Percentiles rank a stretch among this genome's conserved stretches.
These are phyloP conservation scores for Sylvia borin DNA, from an alignment of 2,797 vertebrate species.

Conservation along the genomic window DNA sequence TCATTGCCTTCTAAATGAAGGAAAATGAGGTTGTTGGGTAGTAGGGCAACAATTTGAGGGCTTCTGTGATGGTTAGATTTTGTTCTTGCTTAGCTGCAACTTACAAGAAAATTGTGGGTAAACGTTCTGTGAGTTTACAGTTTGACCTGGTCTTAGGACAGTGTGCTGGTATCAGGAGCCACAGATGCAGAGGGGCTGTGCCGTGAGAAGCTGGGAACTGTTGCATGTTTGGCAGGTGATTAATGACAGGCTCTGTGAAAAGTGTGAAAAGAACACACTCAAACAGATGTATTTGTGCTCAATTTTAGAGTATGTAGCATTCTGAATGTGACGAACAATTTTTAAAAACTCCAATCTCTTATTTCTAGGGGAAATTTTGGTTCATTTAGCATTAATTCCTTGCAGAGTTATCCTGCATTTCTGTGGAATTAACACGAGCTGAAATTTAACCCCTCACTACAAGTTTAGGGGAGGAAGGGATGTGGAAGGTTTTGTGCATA, in stretches of 20 bases:
- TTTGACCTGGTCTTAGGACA: background rate
- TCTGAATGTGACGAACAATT: background rate
- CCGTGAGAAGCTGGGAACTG: background rate
- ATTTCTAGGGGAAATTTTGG: background rate
- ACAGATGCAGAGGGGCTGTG: background rate
- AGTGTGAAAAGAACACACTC: background rate
- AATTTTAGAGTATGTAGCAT: background rate
- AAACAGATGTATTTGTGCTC: background rate
- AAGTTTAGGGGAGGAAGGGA: background rate
- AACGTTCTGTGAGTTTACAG: background rate
- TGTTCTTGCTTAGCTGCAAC: background rate
- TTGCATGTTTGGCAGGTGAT: background rate
- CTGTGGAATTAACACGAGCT: background rate
- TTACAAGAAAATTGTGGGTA: background rate
- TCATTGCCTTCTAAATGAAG: background rate
- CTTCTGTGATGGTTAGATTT: background rate
- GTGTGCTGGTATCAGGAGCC: background rate
- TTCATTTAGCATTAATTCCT: background rate
- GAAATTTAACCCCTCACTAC: background rate
- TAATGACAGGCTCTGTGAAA: background rate
- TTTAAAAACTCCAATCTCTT: background rate
- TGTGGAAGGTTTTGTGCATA: background rate
- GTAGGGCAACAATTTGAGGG: background rate
- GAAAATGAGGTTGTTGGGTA: background rate
- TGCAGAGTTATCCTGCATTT: background rate